Evolutionary conservation across 2,113 vertebrate genomes (phyloP).

Genomic region (Ochotona princeps): DNA sequence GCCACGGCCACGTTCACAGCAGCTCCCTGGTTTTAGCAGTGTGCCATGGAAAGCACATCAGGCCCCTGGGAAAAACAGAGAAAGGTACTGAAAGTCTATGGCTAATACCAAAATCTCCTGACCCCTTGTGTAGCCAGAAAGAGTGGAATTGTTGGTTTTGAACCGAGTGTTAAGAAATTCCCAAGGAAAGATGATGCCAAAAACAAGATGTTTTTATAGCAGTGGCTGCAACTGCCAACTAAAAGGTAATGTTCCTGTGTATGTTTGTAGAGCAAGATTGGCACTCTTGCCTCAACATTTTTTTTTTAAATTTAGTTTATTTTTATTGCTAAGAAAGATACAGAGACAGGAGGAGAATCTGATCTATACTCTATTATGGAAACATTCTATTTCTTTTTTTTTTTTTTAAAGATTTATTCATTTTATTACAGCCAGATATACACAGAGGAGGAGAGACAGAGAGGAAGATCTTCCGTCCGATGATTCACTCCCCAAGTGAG

Average conservation of each 20-base stretch:
- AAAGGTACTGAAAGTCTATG: not conserved
- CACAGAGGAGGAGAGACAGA: too few relatives aligned
- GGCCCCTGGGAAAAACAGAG: not conserved
- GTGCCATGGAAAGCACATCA: not conserved
- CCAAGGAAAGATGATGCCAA: not conserved
- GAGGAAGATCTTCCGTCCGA: too few relatives aligned
- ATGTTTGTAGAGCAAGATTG: not conserved
- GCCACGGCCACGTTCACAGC: not conserved
- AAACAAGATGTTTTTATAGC: not conserved
- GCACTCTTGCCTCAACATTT: not conserved
- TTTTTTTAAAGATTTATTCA: too few relatives aligned
- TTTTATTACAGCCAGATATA: too few relatives aligned
- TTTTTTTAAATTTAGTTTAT: too few relatives aligned
- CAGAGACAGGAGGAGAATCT: too few relatives aligned
- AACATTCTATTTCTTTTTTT: too few relatives aligned
- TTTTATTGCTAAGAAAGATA: too few relatives aligned
- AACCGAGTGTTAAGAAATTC: not conserved
- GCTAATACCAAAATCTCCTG: not conserved
- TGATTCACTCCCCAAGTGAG: too few relatives aligned
- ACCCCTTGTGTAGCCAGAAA: not conserved
- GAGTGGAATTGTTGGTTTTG: not conserved
- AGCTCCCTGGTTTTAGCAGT: not conserved
- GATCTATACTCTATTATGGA: too few relatives aligned
- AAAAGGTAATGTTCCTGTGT: not conserved
- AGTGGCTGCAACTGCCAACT: not conserved